phyloP scores from a whole-genome alignment of 2,797 vertebrate genomes.

The Linurgus olivaceus region DNA sequence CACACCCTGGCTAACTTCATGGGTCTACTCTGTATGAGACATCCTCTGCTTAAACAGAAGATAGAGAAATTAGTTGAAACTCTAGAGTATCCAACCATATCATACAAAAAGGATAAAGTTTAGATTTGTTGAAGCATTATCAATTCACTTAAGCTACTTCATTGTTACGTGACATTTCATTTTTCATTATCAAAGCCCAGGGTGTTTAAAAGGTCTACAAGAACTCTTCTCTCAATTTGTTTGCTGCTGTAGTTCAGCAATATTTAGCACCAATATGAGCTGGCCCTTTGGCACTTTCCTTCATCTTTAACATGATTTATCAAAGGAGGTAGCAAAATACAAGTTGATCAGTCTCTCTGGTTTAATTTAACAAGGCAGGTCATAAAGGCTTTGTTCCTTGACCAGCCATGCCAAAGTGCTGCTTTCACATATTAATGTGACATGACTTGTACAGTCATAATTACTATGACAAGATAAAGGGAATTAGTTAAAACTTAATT shows the following conservation, averaged over 20 bases:
- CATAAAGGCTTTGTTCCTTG: conserved; percentile 61
- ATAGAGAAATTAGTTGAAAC: background rate
- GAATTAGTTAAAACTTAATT: conserved; percentile 79
- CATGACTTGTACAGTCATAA: conserved; percentile 67
- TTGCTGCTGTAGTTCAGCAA: background rate
- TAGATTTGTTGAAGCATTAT: background rate
- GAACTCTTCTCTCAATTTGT: background rate
- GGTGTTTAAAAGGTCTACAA: background rate
- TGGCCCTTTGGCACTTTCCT: conserved; percentile 36
- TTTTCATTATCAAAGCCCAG: conserved; percentile 6
- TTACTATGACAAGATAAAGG: conserved; percentile 74
- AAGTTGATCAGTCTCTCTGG: conserved; percentile 53
- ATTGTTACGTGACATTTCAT: background rate
- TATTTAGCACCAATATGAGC: background rate
- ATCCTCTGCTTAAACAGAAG: background rate
- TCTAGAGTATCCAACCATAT: background rate
- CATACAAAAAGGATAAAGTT: background rate
- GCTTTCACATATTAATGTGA: conserved; percentile 71
- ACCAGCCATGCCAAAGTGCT: conserved; percentile 57
- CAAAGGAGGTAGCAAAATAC: conserved; percentile 54
- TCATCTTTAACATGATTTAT: conserved; percentile 67
- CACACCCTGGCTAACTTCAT: background rate
- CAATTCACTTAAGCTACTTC: background rate
- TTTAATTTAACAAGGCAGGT: conserved; percentile 70
- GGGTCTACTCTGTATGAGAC: background rate